Percentiles rank a stretch among this genome's conserved stretches.
Evolutionary conservation across 2,113 vertebrate species (phyloP).

Genomic region (Odocoileus hemionus): DNA sequence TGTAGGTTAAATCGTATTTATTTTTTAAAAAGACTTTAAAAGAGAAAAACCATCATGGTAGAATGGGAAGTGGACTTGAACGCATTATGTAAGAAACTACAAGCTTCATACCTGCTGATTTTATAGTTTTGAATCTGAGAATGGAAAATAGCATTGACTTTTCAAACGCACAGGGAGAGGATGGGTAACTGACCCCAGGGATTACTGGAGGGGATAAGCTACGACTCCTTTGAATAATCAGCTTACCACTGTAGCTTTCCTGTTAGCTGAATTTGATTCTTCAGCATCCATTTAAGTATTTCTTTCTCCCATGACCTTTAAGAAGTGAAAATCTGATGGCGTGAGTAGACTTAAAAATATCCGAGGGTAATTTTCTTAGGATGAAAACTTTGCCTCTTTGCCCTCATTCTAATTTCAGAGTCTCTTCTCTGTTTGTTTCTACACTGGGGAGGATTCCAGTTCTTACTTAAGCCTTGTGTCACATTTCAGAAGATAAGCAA

Average conservation of each 20-base stretch:
- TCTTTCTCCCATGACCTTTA: not conserved
- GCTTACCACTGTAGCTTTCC: not conserved
- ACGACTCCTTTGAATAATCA: not conserved
- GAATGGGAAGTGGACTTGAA: not conserved
- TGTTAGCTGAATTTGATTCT: not conserved
- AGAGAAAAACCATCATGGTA: not conserved
- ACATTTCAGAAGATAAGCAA: not conserved
- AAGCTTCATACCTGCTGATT: not conserved
- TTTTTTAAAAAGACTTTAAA: not conserved
- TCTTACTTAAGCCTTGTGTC: not conserved
- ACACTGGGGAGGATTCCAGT: not conserved
- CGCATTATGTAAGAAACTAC: not conserved
- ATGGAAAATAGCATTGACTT: not conserved
- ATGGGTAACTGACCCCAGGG: fast-evolving
- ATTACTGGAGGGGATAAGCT: not conserved
- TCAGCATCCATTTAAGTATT: not conserved
- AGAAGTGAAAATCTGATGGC: not conserved
- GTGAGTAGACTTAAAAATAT: not conserved
- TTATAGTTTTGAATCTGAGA: not conserved
- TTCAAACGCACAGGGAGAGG: not conserved
- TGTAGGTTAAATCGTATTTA: not conserved
- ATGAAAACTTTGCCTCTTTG: not conserved
- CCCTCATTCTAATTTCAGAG: not conserved
- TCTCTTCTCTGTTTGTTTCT: not conserved
- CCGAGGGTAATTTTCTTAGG: not conserved